These are phyloP conservation scores for Eumacrocentrus americanus DNA, from an alignment of 2,888 invertebrate genomes.

Conservation along the genomic window DNA sequence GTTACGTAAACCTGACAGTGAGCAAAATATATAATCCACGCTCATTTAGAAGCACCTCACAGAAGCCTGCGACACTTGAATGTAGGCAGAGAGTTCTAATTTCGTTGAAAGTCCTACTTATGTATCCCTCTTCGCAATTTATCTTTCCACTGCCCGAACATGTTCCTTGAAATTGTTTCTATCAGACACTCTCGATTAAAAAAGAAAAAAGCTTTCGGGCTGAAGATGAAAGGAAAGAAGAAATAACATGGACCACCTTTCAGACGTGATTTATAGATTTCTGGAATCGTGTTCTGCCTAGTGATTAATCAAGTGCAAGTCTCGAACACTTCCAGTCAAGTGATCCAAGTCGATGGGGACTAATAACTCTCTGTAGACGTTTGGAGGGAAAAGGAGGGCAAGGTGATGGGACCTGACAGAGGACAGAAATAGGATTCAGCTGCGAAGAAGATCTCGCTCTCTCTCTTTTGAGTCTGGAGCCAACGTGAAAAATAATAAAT, in stretches of 20 bases:
- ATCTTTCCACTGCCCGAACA: background rate
- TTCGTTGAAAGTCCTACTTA: conserved; percentile 21
- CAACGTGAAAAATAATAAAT: conserved; percentile 1
- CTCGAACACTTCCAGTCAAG: background rate
- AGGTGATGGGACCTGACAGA: conserved; percentile 38
- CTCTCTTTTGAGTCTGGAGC: conserved; percentile 10
- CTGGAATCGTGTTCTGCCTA: background rate
- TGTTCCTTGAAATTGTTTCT: background rate
- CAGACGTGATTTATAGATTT: too few species aligned
- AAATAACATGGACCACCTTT: background rate
- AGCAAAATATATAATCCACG: conserved; percentile 15
- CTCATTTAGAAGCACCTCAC: conserved; percentile 1
- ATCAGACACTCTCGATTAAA: background rate
- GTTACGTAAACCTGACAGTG: conserved; percentile 18
- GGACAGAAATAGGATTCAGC: conserved; percentile 36
- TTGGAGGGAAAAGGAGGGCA: conserved; percentile 32
- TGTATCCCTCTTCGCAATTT: background rate
- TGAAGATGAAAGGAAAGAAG: background rate
- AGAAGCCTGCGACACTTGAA: background rate
- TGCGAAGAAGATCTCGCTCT: conserved; percentile 31
- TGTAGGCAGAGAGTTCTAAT: conserved; percentile 13
- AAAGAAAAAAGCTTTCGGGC: background rate
- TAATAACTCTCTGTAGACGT: conserved; percentile 25
- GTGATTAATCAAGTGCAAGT: background rate
- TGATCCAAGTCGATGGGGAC: conserved; percentile 25